Evolutionary conservation across 2,888 invertebrate species (phyloP), one percentile per base, ranked within the genome.

Genomic region (Aelia acuminata): DNA sequence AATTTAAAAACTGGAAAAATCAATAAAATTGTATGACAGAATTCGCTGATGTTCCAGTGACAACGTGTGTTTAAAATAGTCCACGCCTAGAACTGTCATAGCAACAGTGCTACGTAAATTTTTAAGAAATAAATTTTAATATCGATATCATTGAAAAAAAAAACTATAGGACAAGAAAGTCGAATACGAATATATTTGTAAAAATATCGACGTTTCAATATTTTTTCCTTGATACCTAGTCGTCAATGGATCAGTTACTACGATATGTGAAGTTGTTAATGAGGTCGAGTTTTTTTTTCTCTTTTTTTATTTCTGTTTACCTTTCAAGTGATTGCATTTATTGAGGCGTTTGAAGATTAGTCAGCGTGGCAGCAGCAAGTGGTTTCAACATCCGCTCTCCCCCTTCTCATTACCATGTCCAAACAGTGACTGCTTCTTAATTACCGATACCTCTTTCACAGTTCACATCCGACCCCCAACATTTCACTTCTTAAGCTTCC

Each of bases 321-420:
- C 80, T 39, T 80, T 22, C 39, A 43, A 43, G 80, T 80, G 80
- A 80, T 80, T 80, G 80, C 80, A 80, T 80, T 80, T 80, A 80
- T 43, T 80, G 11, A 80, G 80, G 39, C 80, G 43, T 39, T 80
- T 80, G 22, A 80, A 80, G 80, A 80, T 80, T 39, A 80, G 43
- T 80, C 80, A 80, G 80, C 39, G 80, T 43, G 80, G 39, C 39
- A n/a, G 22, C 20, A 80, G 80, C 80, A 43, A 63, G 63, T 80
- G 39, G 39, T 80, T 22, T 22, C 80, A 43, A 43, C 80, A 43
- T 80, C 80, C 80, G 80, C 43, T 80, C 80, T 2, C n/a, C 39
- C 20, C 35, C 5, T 8, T 3, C 80, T 43, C 80, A 80, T 80
- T 80, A 80, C 3, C 80, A 80, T 80, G 80, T 80, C 39, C 80